Evolutionary conservation across 2,797 vertebrate species (phyloP), one percentile per base, ranked within the genome.

Genomic region (Urophycis tenuis): DNA sequence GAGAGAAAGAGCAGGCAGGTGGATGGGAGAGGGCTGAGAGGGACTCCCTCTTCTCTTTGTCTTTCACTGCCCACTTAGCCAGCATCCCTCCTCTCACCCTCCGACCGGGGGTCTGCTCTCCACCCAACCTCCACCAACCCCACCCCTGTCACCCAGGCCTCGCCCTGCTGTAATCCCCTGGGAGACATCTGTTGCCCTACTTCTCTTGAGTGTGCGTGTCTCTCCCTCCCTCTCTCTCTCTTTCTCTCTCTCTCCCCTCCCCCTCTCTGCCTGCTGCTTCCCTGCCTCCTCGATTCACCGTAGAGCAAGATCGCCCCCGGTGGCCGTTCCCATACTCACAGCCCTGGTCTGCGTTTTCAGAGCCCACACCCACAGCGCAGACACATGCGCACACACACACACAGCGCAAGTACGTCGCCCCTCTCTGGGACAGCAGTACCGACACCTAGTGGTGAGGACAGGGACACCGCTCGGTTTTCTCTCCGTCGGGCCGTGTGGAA

Each of bases 391-490:
- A 22, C 45, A 14, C 73, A 67, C 74, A 74, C 39, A 15, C n/a
- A n/a, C n/a, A n/a, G 8, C 53, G 8, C n/a, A n/a, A 25, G 8
- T 2, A 10, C 8, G 4, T 8, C 9, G 34, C 79, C 79, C n/a
- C 53, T 69, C 87, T 88, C 86, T 83, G 82, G 53, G 53, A 85
- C 88, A 88, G 72, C 87, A 90, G 82, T 81, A 89, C 89, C 89
- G 94, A 95, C 96, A 93, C 90, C 96, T 95, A 94, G 90, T 89
- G 95, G 93, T 53, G 32, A 30, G 74, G 76, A 53, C 7, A 8
- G 15, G 76, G 76, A 89, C n/a, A 84, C 74, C 75, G 72, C 9
- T 64, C 67, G 70, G 10, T 31, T 31, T 70, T 32, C 12, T 30
- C 64, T n/a, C 22, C 67, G 49, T 22, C 9, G 53, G n/a, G 53